These are phyloP conservation scores for Enteromius anoplus DNA, from an alignment of 2,797 vertebrate genomes.

Conservation along the genomic window DNA sequence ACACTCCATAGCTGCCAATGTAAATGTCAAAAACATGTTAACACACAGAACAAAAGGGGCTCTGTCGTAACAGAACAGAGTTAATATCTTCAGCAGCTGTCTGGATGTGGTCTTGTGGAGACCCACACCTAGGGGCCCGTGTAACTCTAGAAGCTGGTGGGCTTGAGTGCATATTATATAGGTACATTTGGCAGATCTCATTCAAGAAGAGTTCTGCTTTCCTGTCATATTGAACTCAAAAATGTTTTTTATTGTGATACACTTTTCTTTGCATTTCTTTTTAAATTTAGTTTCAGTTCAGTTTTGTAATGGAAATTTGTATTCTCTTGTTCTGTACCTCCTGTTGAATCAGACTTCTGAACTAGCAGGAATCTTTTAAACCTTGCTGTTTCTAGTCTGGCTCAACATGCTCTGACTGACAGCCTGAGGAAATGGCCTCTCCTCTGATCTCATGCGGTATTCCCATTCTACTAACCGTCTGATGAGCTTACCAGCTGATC, in stretches of 20 bases:
- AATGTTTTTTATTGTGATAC: background rate
- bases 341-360: background rate
- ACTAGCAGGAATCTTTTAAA: background rate
- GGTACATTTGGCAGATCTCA: constrained; percentile 5
- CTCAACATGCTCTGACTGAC: constrained; percentile 29
- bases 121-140: constrained; percentile 57
- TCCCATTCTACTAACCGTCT: constrained; percentile 50
- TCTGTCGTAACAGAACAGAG: constrained; percentile 32
- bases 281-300: background rate
- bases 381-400: background rate
- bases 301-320: background rate
- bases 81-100: constrained; percentile 48
- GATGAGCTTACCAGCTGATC: constrained; percentile 73
- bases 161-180: background rate
- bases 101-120: constrained; percentile 17
- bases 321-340: background rate
- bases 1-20: background rate
- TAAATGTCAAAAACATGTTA: constrained; percentile 42
- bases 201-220: background rate
- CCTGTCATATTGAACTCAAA: background rate
- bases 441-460: constrained; percentile 46
- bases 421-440: constrained; percentile 56
- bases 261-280: background rate
- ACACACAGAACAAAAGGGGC: constrained; percentile 43
- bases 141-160: constrained; percentile 67